Evolutionary conservation across 1,140 invertebrate species (phyloP).

Genomic region (Zophobas atratus): DNA sequence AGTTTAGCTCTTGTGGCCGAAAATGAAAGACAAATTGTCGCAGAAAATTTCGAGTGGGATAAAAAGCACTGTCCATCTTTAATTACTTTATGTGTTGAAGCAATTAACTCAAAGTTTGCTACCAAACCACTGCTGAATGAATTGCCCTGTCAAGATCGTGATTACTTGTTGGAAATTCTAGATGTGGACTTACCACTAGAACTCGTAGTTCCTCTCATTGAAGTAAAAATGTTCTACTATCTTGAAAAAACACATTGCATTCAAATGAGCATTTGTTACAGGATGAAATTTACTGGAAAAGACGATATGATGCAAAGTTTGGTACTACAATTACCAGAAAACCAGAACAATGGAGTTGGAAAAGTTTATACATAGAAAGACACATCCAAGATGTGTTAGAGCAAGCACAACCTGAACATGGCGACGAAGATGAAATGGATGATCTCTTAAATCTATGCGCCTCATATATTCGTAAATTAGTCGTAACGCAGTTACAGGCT

Average conservation of each 20-base stretch:
- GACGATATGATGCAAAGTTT: slow-evolving; percentile 60
- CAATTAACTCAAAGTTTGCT: slow-evolving; percentile 59
- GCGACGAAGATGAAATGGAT: slow-evolving; percentile 64
- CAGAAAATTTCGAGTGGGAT: slow-evolving; percentile 62
- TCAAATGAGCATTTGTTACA: slow-evolving; percentile 1
- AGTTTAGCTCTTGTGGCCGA: slow-evolving; percentile 55
- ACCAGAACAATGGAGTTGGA: slow-evolving; percentile 63
- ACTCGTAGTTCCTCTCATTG: slow-evolving; percentile 60
- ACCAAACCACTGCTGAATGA: slow-evolving; percentile 59
- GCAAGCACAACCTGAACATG: slow-evolving; percentile 64
- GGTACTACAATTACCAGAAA: slow-evolving; percentile 49
- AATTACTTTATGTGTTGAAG: slow-evolving; percentile 57
- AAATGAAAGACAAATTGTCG: slow-evolving; percentile 54
- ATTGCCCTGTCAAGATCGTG: slow-evolving; percentile 60
- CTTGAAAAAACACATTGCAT: too few relatives aligned
- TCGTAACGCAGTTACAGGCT: slow-evolving; percentile 62
- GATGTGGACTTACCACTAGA: slow-evolving; percentile 58
- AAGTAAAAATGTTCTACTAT: slow-evolving; percentile 46
- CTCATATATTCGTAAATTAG: slow-evolving; percentile 62
- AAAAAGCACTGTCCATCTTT: slow-evolving; percentile 55
- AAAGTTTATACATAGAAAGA: slow-evolving; percentile 64
- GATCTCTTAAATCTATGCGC: slow-evolving; percentile 60
- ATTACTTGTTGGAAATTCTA: slow-evolving; percentile 60
- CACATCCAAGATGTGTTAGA: slow-evolving; percentile 64
- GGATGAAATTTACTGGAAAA: slow-evolving; percentile 66